These are phyloP conservation scores for Carterocephalus palaemon DNA, from an alignment of 2,888 invertebrate genomes.

Conservation along the genomic window DNA sequence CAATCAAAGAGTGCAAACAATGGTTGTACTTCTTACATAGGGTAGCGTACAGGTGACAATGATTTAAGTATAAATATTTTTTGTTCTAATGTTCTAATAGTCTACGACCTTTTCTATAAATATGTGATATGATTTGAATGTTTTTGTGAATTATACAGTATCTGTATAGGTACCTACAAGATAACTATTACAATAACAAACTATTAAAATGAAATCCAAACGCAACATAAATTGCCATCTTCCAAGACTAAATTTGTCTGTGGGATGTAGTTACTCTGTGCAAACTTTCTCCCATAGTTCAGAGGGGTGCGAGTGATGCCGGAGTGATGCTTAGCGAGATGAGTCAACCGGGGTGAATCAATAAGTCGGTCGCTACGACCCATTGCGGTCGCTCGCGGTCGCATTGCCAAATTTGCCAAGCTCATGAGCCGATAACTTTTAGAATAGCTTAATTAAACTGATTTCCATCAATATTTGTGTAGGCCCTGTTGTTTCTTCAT, in stretches of 20 bases:
- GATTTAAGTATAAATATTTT: too few species aligned
- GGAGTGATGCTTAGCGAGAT: conserved; percentile 50
- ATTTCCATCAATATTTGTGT: conserved; percentile 2
- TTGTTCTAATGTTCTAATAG: too few species aligned
- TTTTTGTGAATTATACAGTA: too few species aligned
- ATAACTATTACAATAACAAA: too few species aligned
- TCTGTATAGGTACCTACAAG: too few species aligned
- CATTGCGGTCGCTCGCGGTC: conserved; percentile 28
- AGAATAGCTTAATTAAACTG: conserved; percentile 4
- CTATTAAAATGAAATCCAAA: too few species aligned
- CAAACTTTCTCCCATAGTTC: conserved; percentile 10
- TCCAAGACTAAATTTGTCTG: too few species aligned
- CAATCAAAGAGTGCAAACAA: conserved; percentile 70
- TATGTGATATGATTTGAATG: too few species aligned
- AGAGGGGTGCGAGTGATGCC: conserved; percentile 38
- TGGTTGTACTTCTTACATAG: conserved; percentile 35
- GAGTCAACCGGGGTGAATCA: conserved; percentile 72
- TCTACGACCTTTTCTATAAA: too few species aligned
- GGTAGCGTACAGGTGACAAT: too few species aligned
- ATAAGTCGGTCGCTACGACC: conserved; percentile 52
- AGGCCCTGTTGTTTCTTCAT: too few species aligned
- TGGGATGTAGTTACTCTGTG: conserved; percentile 4
- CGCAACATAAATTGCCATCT: too few species aligned
- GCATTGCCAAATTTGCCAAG: conserved; percentile 21
- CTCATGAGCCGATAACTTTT: conserved; percentile 16